Conservation (phyloP, 37 sponge, comb jelly and placozoan species). For the Eunapius fragilis region DNA sequence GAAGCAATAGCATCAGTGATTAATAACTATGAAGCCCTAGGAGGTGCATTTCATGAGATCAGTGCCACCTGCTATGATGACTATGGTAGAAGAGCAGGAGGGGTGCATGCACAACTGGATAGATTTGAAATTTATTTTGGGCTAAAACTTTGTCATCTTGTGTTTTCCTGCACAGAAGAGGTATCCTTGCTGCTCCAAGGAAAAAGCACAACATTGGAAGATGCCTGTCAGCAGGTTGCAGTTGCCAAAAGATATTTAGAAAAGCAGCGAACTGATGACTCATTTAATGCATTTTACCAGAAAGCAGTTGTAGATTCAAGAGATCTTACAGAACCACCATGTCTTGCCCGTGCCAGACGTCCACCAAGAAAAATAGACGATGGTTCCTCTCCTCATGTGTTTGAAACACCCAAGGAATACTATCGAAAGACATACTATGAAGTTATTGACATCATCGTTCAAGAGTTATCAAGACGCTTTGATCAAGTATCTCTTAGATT, state of each 20-base stretch:
- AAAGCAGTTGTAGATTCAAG: slow-evolving; percentile 1
- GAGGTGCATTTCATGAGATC: no score
- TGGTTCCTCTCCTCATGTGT: slow-evolving; percentile 19
- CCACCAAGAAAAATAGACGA: slow-evolving; percentile 12
- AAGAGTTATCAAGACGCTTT: no score
- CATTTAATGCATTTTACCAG: slow-evolving; percentile 1
- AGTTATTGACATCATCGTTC: no score
- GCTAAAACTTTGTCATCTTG: slow-evolving; percentile 20
- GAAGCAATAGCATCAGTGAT: slow-evolving; percentile 21
- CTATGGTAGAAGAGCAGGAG: slow-evolving; percentile 30
- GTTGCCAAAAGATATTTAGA: slow-evolving; percentile 15
- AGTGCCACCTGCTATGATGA: slow-evolving; percentile 19
- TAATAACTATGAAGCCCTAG: slow-evolving; percentile 23
- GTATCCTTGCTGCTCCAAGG: slow-evolving; percentile 21
- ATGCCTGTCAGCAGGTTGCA: background rate
- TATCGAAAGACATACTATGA: no score
- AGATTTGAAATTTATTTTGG: slow-evolving; percentile 62
- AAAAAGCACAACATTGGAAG: slow-evolving; percentile 16
- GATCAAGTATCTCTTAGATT: no score
- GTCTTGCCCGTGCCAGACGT: no score
- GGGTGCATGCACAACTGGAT: slow-evolving; percentile 24
- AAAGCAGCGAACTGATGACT: slow-evolving; percentile 22
- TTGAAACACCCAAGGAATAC: slow-evolving; percentile 35
- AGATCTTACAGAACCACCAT: slow-evolving; percentile 21
- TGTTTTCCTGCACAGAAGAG: slow-evolving; percentile 19